Evolutionary conservation across 2,797 vertebrate genomes (phyloP).

Genomic region (Oreonectes daqikongensis): DNA sequence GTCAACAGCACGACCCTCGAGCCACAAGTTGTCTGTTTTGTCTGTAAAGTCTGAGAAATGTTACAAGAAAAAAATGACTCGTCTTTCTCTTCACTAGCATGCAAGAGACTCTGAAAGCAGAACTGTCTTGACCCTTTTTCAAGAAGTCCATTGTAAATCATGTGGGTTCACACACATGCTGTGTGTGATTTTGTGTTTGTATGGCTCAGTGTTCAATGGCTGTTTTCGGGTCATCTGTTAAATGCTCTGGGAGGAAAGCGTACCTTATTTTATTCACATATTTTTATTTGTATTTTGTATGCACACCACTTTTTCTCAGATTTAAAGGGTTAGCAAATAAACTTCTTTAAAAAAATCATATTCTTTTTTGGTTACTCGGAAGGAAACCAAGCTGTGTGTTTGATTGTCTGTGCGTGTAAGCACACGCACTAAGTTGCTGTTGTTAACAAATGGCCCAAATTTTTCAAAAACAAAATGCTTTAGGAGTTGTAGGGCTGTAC

Average conservation of each 20-base stretch:
- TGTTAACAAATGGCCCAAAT: too few relatives aligned
- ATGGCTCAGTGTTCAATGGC: background rate
- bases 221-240: constrained; percentile 69
- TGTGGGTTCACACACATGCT: background rate
- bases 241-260: constrained; percentile 97
- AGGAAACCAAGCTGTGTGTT: background rate
- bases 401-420: too few relatives aligned
- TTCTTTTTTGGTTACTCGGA: background rate
- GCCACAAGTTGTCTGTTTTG: background rate
- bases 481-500: too few relatives aligned
- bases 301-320: constrained; percentile 88
- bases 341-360: constrained; percentile 79
- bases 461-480: too few relatives aligned
- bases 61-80: too few relatives aligned
- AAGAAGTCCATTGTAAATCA: background rate
- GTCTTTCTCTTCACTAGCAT: background rate
- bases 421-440: too few relatives aligned
- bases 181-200: background rate
- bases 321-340: constrained; percentile 97
- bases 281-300: constrained; percentile 71
- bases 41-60: background rate
- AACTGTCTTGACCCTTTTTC: background rate
- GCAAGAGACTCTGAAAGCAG: background rate
- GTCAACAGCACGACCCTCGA: background rate
- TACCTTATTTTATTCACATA: constrained; percentile 75